phyloP scores from a whole-genome alignment of 1,140 invertebrate genomes.

The Sweltsa coloradensis region DNA sequence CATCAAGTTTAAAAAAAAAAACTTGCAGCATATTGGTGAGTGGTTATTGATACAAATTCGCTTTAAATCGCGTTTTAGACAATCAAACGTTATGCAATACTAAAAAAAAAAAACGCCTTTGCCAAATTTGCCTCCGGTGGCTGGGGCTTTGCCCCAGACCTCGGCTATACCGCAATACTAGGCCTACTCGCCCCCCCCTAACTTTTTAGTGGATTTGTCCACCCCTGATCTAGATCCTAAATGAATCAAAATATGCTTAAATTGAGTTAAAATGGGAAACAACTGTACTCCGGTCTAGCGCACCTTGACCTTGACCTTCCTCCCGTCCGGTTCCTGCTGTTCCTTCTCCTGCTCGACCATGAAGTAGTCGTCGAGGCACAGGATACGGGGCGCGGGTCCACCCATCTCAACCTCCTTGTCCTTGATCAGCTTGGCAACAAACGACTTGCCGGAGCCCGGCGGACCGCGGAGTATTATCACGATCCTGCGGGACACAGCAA shows the following conservation, averaged over 20 bases:
- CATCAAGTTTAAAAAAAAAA: no score
- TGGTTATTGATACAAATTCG: no score
- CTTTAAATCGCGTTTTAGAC: no score
- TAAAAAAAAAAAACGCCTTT: no score
- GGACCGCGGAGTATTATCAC: constrained; percentile 81
- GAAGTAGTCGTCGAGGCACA: constrained; percentile 94
- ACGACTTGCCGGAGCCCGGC: constrained; percentile 82
- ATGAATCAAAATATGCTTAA: constrained; percentile 11
- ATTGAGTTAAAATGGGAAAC: constrained; percentile 10
- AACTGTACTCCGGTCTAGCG: no score
- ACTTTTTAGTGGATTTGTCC: no score
- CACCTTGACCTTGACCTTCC: constrained; percentile 51
- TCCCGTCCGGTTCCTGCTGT: constrained; percentile 62
- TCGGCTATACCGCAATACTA: no score
- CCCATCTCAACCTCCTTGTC: constrained; percentile 64
- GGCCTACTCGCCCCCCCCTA: no score
- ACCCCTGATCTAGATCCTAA: constrained; percentile 7
- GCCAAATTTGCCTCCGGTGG: no score
- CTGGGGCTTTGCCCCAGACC: no score
- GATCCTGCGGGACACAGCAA: constrained; percentile 66
- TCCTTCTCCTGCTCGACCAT: constrained; percentile 79
- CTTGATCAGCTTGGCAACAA: constrained; percentile 77
- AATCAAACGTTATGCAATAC: no score
- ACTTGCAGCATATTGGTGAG: constrained; percentile 2
- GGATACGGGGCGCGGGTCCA: constrained; percentile 70